Evolutionary conservation across 2,888 invertebrate species (phyloP), one percentile per base, ranked within the genome.

Genomic region (Scotopteryx bipunctaria): DNA sequence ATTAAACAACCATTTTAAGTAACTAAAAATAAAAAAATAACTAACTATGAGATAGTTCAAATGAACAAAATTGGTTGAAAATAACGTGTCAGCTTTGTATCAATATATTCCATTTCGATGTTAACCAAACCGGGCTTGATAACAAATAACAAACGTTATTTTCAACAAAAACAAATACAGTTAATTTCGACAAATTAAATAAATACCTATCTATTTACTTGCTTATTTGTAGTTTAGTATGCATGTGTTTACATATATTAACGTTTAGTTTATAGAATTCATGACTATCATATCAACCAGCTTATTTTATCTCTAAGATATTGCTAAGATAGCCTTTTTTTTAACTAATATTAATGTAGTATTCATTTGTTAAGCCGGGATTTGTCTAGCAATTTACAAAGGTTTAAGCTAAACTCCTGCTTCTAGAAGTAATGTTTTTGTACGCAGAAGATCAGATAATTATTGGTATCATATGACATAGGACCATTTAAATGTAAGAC

Each of bases 371-470:
- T 42, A 51, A 66, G 69, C 70, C 73, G 74, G 73, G 72, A 68
- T 72, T 46, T 55, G 43, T 66, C 57, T 63, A 68, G 71, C 74
- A 75, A 76, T 78, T 36, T 27, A 27, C 11, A 8, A 25, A 27
- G 27, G 27, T 25, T 25, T 25, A 25, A 21, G 21, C 21, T 21
- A 4, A 25, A 25, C 9, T 25, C 9, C 13, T 25, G 25, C 25
- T 25, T 25, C 25, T 27, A 11, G 9, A 27, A 9, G 11, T 27
- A n/a, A 25, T 1, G 8, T 11, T 4, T 11, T 27, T 27, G n/a
- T 27, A 27, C 9, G 9, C 27, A 27, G 9, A 11, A 11, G 5
- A 27, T 3, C 5, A 27, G 3, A 25, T 9, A 3, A 2, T n/a
- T 25, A 9, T 19, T 2, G 6, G 11, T 11, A 27, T 1, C 11